Conservation (phyloP, 2,113 vertebrate species). For the Sitta europaea region DNA sequence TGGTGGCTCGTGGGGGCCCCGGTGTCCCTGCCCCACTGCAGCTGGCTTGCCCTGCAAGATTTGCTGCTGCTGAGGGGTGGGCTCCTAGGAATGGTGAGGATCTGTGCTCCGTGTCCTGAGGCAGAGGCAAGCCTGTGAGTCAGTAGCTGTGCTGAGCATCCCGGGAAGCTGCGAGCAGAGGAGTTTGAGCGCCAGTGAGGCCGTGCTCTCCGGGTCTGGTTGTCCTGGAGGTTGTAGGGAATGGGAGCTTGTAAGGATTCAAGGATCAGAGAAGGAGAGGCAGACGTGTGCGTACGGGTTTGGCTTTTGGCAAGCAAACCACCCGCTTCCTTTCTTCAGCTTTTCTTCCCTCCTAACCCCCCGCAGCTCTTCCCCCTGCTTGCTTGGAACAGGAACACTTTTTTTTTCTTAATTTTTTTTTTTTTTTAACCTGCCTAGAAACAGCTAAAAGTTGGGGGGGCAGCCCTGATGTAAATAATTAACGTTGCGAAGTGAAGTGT, state of each 20-base stretch:
- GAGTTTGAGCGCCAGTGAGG: neutral
- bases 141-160: neutral
- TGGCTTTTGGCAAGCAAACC: constrained; percentile 44
- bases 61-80: neutral
- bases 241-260: constrained; percentile 32
- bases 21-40: neutral
- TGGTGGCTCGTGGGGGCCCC: neutral
- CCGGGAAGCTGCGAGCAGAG: constrained; percentile 16
- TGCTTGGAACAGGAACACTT: constrained; percentile 24
- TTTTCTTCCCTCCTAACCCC: constrained; percentile 36
- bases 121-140: neutral
- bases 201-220: neutral
- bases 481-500: constrained; percentile 72
- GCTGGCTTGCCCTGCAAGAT: neutral
- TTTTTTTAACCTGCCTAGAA: constrained; percentile 42
- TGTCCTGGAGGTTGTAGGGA: constrained; percentile 12
- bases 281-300: neutral
- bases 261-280: constrained; percentile 36
- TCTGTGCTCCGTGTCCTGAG: neutral
- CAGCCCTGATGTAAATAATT: constrained; percentile 75
- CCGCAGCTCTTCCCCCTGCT: constrained; percentile 11
- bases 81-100: neutral
- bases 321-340: constrained; percentile 55
- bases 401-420: neutral
- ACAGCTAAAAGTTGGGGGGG: constrained; percentile 24